Evolutionary conservation across 2,113 vertebrate genomes (phyloP).

Genomic region (Dissostichus mawsoni): DNA sequence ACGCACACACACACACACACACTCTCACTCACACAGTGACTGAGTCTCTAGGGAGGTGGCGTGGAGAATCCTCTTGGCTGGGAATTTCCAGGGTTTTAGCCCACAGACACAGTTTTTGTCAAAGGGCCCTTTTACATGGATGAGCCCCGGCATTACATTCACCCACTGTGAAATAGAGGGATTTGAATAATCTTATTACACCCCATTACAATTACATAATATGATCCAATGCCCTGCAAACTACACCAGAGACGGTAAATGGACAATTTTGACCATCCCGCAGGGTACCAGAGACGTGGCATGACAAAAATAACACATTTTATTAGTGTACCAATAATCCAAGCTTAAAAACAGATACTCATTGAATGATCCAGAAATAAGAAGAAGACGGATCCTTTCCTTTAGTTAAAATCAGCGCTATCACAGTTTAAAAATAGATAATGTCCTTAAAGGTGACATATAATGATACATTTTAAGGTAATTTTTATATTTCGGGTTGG

Average conservation of each 20-base stretch:
- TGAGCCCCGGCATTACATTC: slow-evolving; percentile 72
- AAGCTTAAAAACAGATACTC: slow-evolving; percentile 5
- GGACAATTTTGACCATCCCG: slow-evolving; percentile 57
- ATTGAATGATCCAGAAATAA: slow-evolving; percentile 5
- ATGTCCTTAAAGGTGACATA: too few relatives aligned
- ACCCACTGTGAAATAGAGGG: slow-evolving; percentile 79
- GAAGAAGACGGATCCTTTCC: neutral
- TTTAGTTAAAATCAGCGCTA: neutral
- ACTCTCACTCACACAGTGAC: slow-evolving; percentile 39
- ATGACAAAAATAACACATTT: slow-evolving; percentile 20
- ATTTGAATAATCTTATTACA: slow-evolving; percentile 86
- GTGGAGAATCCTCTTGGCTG: slow-evolving; percentile 81
- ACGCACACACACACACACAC: slow-evolving; percentile 15
- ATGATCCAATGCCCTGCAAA: slow-evolving; percentile 74
- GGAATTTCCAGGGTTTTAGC: slow-evolving; percentile 80
- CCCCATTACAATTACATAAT: slow-evolving; percentile 79
- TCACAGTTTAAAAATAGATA: neutral
- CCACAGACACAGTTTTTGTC: slow-evolving; percentile 75
- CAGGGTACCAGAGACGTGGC: neutral
- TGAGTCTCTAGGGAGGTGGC: slow-evolving; percentile 74
- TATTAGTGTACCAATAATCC: slow-evolving; percentile 5
- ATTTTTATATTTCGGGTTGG: too few relatives aligned
- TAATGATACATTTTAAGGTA: too few relatives aligned
- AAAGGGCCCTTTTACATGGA: slow-evolving; percentile 77
- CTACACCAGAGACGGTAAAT: slow-evolving; percentile 31